Evolutionary conservation across 2,797 vertebrate species (phyloP).

Genomic region (Lutjanus argentimaculatus): DNA sequence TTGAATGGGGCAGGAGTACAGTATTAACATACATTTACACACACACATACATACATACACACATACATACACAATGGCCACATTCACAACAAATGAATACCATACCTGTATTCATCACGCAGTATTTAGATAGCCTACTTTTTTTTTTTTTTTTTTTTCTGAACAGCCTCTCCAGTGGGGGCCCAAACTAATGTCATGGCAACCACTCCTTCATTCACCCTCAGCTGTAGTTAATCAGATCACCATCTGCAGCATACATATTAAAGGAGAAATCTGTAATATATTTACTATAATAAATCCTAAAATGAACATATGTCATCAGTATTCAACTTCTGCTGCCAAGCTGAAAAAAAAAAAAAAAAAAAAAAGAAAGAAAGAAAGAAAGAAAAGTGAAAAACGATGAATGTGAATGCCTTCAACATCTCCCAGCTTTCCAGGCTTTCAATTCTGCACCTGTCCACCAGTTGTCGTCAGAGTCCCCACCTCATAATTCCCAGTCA

Average conservation of each 20-base stretch:
- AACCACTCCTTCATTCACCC: neutral
- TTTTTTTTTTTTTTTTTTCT: too few relatives aligned
- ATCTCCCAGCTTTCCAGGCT: neutral
- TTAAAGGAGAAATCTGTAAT: too few relatives aligned
- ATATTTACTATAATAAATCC: too few relatives aligned
- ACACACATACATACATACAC: too few relatives aligned
- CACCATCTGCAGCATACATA: neutral
- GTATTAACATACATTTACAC: too few relatives aligned
- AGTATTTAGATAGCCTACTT: too few relatives aligned
- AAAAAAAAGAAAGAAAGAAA: neutral
- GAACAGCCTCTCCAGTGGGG: too few relatives aligned
- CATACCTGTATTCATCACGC: too few relatives aligned
- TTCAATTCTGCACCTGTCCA: slow-evolving; percentile 9
- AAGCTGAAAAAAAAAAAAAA: neutral
- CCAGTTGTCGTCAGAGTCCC: slow-evolving; percentile 5
- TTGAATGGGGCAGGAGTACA: too few relatives aligned
- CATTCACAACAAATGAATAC: too few relatives aligned
- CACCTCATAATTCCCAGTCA: slow-evolving; percentile 1
- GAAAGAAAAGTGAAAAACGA: neutral
- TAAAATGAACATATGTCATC: too few relatives aligned
- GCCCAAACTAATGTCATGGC: neutral
- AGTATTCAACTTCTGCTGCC: neutral
- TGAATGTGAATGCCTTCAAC: neutral
- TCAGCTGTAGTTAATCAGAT: neutral
- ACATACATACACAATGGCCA: too few relatives aligned